Evolutionary conservation across 2,113 vertebrate genomes (phyloP), one percentile per base, ranked within the genome.

Genomic region (Thamnaconus septentrionalis): DNA sequence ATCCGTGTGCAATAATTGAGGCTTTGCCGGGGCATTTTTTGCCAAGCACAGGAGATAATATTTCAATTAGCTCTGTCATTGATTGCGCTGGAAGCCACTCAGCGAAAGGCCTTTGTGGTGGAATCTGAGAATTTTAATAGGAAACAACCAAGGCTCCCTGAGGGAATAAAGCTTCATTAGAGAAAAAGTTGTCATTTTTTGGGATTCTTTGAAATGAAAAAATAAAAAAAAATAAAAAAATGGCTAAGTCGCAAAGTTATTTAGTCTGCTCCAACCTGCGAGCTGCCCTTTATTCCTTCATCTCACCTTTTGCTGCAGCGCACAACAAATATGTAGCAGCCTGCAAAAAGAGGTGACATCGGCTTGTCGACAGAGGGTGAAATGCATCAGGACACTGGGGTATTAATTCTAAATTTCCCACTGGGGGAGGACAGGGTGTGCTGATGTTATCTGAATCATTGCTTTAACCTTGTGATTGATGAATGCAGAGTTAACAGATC

Each of bases 61-160:
- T 85, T 89, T 91, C 85, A 89, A 83, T 89, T 87, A 89, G 81
- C 59, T 62, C 78, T 64, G 61, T 86, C 79, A 80, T 57, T 71
- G 72, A 76, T 80, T 79, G 66, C 44, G 60, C 75, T 64, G 61
- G 61, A 81, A 76, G 55, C 54, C 71, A 46, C 65, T 59, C 58
- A 18, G 56, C 44, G 56, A 69, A 62, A 61, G 53, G 49, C 47
- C 56, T 78, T 71, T 59, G 65, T 78, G 68, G 48, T 48, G 64
- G 64, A 70, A 65, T 80, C 69, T 60, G 40, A 52, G 47, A 59
- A 66, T 68, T 66, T 76, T 66, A 61, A 65, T 56, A 56, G 71
- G 61, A 73, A 56, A 71, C 44, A 64, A 56, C 59, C 50, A 54
- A 69, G 69, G n/a, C 39, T 66, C 71, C 74, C 53, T 41, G 54